Percentiles rank a stretch among this genome's conserved stretches.
These are phyloP conservation scores for Microcebus jonahi DNA, from an alignment of 2,113 vertebrate species.

Conservation along the genomic window DNA sequence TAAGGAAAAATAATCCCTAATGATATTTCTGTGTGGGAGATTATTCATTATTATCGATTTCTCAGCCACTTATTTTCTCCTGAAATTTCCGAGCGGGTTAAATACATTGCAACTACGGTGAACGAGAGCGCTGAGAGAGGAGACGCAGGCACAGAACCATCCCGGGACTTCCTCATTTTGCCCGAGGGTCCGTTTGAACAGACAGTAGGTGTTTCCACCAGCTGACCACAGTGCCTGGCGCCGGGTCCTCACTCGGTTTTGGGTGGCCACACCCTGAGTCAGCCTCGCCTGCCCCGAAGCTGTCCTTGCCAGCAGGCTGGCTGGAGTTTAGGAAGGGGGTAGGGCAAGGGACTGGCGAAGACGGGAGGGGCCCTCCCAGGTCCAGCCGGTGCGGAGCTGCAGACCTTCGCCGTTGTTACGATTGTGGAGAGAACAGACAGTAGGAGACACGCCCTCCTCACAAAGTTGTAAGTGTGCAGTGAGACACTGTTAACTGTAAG, in stretches of 20 bases:
- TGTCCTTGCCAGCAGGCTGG: fast-evolving
- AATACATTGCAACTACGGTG: conserved; percentile 40
- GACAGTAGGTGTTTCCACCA: fast-evolving
- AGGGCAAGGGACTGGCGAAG: background rate
- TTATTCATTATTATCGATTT: conserved; percentile 80
- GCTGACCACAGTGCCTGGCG: background rate
- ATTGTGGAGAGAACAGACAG: background rate
- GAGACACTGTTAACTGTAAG: fast-evolving
- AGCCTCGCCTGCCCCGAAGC: no score
- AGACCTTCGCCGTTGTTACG: fast-evolving
- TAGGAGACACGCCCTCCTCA: background rate
- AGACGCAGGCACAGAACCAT: fast-evolving
- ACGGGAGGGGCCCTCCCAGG: background rate
- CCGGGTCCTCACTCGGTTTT: fast-evolving
- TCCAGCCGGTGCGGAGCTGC: background rate
- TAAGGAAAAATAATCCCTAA: conserved; percentile 75
- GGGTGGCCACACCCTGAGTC: background rate
- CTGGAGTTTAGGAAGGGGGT: no score
- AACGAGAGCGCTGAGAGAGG: background rate
- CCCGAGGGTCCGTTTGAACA: no score
- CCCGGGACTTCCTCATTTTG: fast-evolving
- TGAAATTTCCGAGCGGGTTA: conserved; percentile 77
- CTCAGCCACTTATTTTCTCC: conserved; percentile 50
- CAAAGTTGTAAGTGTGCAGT: background rate
- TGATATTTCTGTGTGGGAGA: conserved; percentile 75